Evolutionary conservation across 1,140 invertebrate genomes (phyloP).

Genomic region (Pogonomyrmex californicus): DNA sequence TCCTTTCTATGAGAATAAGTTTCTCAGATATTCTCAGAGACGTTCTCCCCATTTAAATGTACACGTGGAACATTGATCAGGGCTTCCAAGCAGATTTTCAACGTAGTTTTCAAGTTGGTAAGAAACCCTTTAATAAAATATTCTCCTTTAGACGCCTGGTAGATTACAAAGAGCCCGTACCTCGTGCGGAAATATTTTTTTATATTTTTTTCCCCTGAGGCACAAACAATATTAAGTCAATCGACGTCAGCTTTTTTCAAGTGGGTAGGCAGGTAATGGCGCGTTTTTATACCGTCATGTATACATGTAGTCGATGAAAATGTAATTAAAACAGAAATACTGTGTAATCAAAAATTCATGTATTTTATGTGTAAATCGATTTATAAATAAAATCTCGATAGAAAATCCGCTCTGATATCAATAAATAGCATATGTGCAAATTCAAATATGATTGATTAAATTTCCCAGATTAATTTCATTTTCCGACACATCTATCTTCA

Average conservation of each 20-base stretch:
- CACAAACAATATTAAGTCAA: conserved; percentile 46
- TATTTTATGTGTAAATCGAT: not conserved
- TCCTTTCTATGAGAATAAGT: conserved; percentile 21
- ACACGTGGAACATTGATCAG: conserved; percentile 27
- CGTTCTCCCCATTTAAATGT: conserved; percentile 4
- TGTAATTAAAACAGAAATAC: conserved; percentile 14
- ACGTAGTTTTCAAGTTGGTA: not conserved
- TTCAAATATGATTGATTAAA: conserved; percentile 11
- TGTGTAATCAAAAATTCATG: not conserved
- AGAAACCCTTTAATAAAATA: conserved; percentile 51
- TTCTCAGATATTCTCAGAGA: conserved; percentile 19
- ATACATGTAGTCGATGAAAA: not conserved
- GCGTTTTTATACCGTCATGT: not conserved
- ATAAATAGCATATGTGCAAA: not conserved
- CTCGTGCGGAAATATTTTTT: not conserved
- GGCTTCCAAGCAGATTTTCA: conserved; percentile 22
- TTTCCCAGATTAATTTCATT: not conserved
- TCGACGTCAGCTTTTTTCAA: conserved; percentile 24
- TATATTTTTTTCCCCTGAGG: not conserved
- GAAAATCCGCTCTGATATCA: not conserved
- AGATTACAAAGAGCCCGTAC: conserved; percentile 22
- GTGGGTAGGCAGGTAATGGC: not conserved
- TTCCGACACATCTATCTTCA: not conserved
- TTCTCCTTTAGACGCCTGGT: conserved; percentile 23
- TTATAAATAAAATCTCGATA: not conserved